Percentiles rank a stretch among this genome's conserved stretches.
These are phyloP conservation scores for Campopleginae sp. DNA, from an alignment of 2,888 invertebrate species.

Conservation along the genomic window DNA sequence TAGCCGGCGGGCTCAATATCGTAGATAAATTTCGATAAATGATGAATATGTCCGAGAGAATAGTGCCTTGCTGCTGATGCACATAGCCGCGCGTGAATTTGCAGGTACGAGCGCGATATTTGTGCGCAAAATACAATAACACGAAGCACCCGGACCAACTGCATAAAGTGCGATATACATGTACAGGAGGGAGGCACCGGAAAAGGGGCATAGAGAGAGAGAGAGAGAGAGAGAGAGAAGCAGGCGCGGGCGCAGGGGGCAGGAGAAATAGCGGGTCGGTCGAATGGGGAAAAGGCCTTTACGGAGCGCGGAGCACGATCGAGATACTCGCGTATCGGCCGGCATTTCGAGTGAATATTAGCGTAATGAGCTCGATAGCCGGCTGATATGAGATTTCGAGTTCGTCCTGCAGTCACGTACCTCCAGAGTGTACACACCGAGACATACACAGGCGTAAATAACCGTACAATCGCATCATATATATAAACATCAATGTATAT, in stretches of 20 bases:
- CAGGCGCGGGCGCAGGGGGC: not conserved
- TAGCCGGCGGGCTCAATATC: not conserved
- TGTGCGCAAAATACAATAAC: not conserved
- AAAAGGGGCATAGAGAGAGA: not conserved
- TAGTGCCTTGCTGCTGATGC: constrained; percentile 23
- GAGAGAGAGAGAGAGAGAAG: constrained; percentile 10
- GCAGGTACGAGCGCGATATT: not conserved
- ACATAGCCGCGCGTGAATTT: not conserved
- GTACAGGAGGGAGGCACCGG: constrained; percentile 2
- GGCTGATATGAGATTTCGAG: constrained; percentile 80
- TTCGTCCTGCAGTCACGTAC: constrained; percentile 75
- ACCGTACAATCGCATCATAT: not conserved
- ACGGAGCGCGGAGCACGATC: constrained; percentile 80
- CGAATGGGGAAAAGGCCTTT: constrained; percentile 78
- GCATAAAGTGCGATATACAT: constrained; percentile 32
- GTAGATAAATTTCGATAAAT: constrained; percentile 42
- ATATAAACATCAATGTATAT: not conserved
- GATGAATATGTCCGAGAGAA: constrained; percentile 28
- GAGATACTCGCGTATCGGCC: constrained; percentile 79
- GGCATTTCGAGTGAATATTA: constrained; percentile 83
- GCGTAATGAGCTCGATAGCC: constrained; percentile 83
- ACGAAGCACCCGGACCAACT: not conserved
- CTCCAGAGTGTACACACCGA: constrained; percentile 20
- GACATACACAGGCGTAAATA: not conserved
- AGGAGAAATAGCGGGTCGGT: constrained; percentile 61